A percentile compares a stretch with the other conserved stretches of the same genome.
phyloP scores from a whole-genome alignment of 2,888 invertebrate species.

The Eucriotettix oculatus region DNA sequence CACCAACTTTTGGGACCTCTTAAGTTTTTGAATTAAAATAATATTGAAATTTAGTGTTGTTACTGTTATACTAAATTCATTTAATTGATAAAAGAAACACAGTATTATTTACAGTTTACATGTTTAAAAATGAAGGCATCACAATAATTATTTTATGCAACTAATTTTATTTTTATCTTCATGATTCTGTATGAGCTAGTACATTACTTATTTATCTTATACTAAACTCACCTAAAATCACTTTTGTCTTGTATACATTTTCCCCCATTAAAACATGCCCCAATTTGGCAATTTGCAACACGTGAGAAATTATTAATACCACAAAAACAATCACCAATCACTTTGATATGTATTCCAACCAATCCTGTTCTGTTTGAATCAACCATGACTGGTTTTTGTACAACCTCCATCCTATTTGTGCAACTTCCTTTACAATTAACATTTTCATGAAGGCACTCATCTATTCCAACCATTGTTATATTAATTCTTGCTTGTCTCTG shows the following conservation, averaged over 20 bases:
- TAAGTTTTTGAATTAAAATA: no score
- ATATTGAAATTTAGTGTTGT: no score
- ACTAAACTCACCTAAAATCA: constrained; percentile 15
- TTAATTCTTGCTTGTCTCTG: constrained; percentile 29
- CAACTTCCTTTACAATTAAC: constrained; percentile 31
- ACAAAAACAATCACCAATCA: constrained; percentile 29
- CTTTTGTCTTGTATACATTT: constrained; percentile 30
- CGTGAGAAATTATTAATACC: constrained; percentile 29
- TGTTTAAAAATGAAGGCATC: no score
- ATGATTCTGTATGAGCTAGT: no score
- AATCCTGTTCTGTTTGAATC: constrained; percentile 39
- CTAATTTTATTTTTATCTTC: no score
- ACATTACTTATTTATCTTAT: no score
- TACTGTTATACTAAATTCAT: no score
- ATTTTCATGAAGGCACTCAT: constrained; percentile 28
- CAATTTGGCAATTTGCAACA: constrained; percentile 26
- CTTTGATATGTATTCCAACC: constrained; percentile 35
- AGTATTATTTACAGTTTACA: no score
- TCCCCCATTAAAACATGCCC: constrained; percentile 37
- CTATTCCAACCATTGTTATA: constrained; percentile 37
- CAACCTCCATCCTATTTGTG: constrained; percentile 26
- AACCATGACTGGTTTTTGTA: constrained; percentile 25
- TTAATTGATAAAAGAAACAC: no score
- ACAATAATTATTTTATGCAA: no score
- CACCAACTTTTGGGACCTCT: no score